Evolutionary conservation across 2,113 vertebrate genomes (phyloP).

Genomic region (Verasper variegatus): DNA sequence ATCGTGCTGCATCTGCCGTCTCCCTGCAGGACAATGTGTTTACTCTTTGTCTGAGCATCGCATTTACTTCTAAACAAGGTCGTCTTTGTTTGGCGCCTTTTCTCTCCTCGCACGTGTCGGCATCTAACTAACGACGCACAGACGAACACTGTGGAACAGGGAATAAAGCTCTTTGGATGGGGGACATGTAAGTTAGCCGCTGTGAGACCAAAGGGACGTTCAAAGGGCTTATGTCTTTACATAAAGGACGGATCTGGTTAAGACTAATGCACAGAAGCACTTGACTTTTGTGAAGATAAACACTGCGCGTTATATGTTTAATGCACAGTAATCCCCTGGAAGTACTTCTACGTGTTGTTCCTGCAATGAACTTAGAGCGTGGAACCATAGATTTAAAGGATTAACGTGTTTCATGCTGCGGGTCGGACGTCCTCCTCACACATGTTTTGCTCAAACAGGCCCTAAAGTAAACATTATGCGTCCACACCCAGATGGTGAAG

Average conservation of each 20-base stretch:
- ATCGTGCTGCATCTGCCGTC: background rate
- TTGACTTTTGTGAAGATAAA: conserved; percentile 17
- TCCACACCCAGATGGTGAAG: conserved; percentile 33
- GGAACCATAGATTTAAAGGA: conserved; percentile 32
- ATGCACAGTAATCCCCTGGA: conserved; percentile 44
- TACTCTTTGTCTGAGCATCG: conserved; percentile 3
- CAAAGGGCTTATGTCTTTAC: conserved; percentile 46
- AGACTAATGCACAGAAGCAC: conserved; percentile 39
- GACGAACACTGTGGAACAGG: conserved; percentile 4
- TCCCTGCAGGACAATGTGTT: conserved; percentile 1
- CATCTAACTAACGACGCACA: conserved; percentile 20
- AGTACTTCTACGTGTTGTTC: conserved; percentile 59
- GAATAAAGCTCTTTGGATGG: conserved; percentile 17
- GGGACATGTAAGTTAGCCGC: background rate
- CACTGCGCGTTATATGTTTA: conserved; percentile 14
- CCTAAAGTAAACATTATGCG: conserved; percentile 27
- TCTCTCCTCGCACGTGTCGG: conserved; percentile 22
- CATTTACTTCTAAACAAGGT: conserved; percentile 47
- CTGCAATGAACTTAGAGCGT: conserved; percentile 12
- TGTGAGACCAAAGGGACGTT: conserved; percentile 16
- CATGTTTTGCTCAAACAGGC: background rate
- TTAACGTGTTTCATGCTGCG: conserved; percentile 18
- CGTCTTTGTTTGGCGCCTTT: conserved; percentile 36
- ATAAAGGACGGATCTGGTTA: conserved; percentile 26
- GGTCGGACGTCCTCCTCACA: background rate